Evolutionary conservation across 2,888 invertebrate genomes (phyloP), one percentile per base, ranked within the genome.

Genomic region (Seladonia tumulorum): DNA sequence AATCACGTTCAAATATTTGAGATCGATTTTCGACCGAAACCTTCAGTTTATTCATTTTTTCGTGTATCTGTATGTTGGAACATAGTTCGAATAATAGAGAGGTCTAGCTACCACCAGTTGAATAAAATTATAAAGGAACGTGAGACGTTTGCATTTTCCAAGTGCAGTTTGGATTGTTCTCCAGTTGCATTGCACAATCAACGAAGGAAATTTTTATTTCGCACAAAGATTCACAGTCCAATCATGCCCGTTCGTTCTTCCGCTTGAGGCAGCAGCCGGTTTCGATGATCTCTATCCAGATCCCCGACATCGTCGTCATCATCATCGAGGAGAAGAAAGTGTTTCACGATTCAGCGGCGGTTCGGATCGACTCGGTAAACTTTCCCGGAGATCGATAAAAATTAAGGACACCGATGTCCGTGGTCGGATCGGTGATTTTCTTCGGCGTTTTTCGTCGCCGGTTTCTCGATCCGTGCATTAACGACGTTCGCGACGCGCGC

Each of bases 391-490:
- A 35, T 35, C 63, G 35, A 66, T 66, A 35, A 35, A 35, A 66
- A 66, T 66, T 29, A 66, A 29, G 63, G 18, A 35, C 7, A 35
- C 63, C 29, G 25, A 10, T 12, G 22, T n/a, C 68, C 35, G 35
- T 10, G 22, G 45, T 39, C n/a, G 57, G 18, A 25, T 75, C 42
- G 42, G 29, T 42, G 74, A 57, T 57, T 60, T 29, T 57, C 42
- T 60, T 75, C 45, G 25, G 12, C 25, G 75, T 16, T 68, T 66
- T 22, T 10, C 35, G 22, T 47, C 45, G 29, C 47, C 76, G 66
- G 49, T 35, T n/a, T 49, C 66, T 22, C 78, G 77, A 60, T 77
- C 49, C 68, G 68, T 25, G 49, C 39, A 77, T 70, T 22, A 77
- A 45, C 57, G 71, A 57, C 25, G 39, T 49, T 29, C 53, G 53